phyloP scores from a whole-genome alignment of 2,797 vertebrate species.

The Garrulus glandarius region DNA sequence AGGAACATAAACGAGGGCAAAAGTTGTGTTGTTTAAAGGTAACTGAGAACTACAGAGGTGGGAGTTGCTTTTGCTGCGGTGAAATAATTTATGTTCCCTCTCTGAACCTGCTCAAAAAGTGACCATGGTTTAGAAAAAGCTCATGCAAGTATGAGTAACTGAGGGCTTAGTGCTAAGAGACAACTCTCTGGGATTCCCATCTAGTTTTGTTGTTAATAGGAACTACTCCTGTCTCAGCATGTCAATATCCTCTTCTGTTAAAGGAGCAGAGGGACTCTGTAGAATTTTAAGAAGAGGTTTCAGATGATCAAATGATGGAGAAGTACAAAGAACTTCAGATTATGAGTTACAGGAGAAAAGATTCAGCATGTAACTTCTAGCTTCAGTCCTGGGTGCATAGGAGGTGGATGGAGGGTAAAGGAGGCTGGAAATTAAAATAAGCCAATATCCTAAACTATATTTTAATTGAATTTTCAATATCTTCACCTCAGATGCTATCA shows the following conservation, averaged over 20 bases:
- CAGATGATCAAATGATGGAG: background rate
- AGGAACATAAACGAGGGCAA: background rate
- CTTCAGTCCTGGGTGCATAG: background rate
- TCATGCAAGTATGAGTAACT: background rate
- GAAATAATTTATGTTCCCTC: background rate
- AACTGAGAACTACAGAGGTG: background rate
- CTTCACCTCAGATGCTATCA: slow-evolving; percentile 52
- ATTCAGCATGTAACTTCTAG: background rate
- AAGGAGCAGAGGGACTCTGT: background rate
- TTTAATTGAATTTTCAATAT: slow-evolving; percentile 68
- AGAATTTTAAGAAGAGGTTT: background rate
- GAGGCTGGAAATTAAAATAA: slow-evolving; percentile 51
- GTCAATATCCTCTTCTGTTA: background rate
- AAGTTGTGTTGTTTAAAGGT: background rate
- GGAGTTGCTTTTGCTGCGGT: background rate
- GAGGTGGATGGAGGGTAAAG: background rate
- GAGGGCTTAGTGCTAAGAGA: background rate
- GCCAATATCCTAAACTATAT: slow-evolving; percentile 47
- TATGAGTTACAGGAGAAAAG: background rate
- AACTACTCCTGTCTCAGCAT: background rate
- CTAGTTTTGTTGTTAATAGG: background rate
- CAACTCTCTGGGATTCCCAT: background rate
- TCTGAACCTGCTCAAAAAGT: background rate
- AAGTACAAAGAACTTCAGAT: background rate
- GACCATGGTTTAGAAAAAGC: background rate